Evolutionary conservation across 2,113 vertebrate genomes (phyloP).

Genomic region (Rallus limicola): DNA sequence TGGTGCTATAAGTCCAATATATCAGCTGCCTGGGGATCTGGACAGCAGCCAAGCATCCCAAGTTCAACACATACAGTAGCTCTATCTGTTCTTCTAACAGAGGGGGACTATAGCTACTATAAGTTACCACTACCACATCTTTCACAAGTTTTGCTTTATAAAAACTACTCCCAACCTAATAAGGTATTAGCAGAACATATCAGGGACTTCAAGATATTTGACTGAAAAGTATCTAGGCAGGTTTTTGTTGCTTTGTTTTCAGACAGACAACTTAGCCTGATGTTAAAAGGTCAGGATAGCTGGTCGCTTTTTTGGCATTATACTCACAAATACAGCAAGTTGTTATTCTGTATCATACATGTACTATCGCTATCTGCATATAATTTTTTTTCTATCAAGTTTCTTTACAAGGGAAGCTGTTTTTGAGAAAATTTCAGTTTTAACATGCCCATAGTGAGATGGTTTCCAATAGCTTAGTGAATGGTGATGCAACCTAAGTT

Average conservation of each 20-base stretch:
- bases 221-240: not conserved
- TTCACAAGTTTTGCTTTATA: not conserved
- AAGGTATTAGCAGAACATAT: not conserved
- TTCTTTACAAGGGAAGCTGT: not conserved
- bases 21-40: conserved; percentile 9
- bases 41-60: conserved; percentile 14
- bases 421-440: not conserved
- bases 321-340: not conserved
- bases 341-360: not conserved
- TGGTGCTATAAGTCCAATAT: not conserved
- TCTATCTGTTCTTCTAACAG: not conserved
- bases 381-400: not conserved
- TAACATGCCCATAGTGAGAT: accelerated
- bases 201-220: not conserved
- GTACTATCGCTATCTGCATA: not conserved
- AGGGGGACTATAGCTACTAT: not conserved
- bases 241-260: not conserved
- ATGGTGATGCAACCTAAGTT: not conserved
- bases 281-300: not conserved
- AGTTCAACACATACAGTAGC: not conserved
- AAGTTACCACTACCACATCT: not conserved
- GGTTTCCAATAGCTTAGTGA: not conserved
- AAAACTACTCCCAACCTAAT: not conserved
- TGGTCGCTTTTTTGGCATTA: not conserved
- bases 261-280: not conserved